These are phyloP conservation scores for Apodemia duryi DNA, from an alignment of 2,888 invertebrate genomes.

Conservation along the genomic window DNA sequence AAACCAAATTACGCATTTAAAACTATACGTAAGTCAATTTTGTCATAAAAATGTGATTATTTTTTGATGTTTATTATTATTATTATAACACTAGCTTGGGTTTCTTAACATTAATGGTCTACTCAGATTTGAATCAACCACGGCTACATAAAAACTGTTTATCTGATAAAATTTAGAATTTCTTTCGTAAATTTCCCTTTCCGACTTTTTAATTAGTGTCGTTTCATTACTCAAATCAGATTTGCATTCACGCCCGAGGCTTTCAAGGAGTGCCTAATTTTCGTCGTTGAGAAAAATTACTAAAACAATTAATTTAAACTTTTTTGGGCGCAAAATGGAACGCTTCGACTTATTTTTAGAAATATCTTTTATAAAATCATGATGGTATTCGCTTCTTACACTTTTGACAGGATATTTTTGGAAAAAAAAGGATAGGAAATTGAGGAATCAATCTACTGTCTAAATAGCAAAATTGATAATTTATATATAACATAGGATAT, in stretches of 20 bases:
- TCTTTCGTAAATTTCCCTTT: constrained; percentile 15
- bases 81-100: too few relatives aligned
- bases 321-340: background rate
- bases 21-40: too few relatives aligned
- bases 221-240: constrained; percentile 22
- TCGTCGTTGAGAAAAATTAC: constrained; percentile 14
- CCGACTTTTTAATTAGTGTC: constrained; percentile 21
- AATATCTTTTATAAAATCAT: background rate
- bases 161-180: constrained; percentile 5
- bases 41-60: too few relatives aligned
- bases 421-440: too few relatives aligned
- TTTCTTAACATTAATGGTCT: background rate
- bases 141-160: background rate
- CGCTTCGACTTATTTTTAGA: background rate
- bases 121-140: background rate
- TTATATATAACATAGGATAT: too few relatives aligned
- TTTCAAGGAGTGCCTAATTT: constrained; percentile 18
- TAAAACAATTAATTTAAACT: constrained; percentile 14
- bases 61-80: too few relatives aligned
- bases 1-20: too few relatives aligned
- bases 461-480: too few relatives aligned
- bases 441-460: too few relatives aligned
- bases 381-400: too few relatives aligned
- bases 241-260: constrained; percentile 13
- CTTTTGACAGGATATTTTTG: too few relatives aligned